Conservation (phyloP, 2,113 vertebrate genomes). For the Odobenus rosmarus region DNA sequence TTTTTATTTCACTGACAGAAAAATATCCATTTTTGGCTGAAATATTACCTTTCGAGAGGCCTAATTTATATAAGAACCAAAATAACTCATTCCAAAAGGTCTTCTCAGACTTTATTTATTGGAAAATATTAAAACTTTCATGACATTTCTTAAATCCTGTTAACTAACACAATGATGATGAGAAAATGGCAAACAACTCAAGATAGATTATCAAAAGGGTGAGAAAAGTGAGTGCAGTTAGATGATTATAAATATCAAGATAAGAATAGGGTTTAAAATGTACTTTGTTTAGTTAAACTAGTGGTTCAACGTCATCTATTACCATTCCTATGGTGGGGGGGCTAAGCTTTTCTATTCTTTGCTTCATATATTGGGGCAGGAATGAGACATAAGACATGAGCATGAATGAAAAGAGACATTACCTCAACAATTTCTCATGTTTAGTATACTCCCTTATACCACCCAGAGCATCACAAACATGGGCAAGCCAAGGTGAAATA, state of each 20-base stretch:
- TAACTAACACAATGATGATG: conserved; percentile 28
- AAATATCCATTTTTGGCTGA: conserved; percentile 51
- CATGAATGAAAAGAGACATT: background rate
- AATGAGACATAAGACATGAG: background rate
- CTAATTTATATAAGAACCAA: conserved; percentile 55
- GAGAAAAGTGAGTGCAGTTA: background rate
- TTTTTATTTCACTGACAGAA: conserved; percentile 56
- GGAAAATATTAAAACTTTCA: background rate
- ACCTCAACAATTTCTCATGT: rapidly evolving
- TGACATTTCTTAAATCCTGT: conserved; percentile 47
- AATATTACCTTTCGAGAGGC: conserved; percentile 70
- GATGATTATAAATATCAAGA: background rate
- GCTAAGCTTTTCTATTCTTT: background rate
- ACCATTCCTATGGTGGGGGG: rapidly evolving
- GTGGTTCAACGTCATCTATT: background rate
- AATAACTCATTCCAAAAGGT: background rate
- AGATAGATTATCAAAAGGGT: background rate
- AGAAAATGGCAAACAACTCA: background rate
- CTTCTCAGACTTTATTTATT: conserved; percentile 17
- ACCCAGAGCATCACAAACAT: no score
- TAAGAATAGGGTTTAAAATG: background rate
- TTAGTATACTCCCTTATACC: rapidly evolving
- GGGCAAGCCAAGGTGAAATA: background rate
- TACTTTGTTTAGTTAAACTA: background rate
- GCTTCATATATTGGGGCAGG: background rate